Base-by-base conservation (phyloP, 2,797 vertebrate species). In the Poeciliopsis infans region DNA sequence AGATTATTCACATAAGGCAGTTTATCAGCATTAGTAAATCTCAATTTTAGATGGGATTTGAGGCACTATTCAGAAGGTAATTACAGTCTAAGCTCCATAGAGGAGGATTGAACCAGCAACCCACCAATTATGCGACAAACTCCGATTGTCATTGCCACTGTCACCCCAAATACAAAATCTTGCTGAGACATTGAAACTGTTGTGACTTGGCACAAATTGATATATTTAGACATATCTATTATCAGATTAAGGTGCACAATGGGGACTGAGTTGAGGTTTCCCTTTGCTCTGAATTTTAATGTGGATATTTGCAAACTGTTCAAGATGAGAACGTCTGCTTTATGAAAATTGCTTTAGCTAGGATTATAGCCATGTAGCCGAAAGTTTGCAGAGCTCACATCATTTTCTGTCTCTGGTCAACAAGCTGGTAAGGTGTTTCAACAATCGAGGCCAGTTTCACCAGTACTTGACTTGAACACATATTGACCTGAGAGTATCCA, bases 401-500 rank as follows among this genome's bases (percentile, higher is more conserved):
- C 66, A 72, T 77, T 83, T 71, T 49, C 51, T 76, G 73, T 64
- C 39, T 78, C 76, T 31, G 13, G 47, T 71, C 57, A 82, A 72
- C 78, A 49, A 74, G 33, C 61, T 47, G 74, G 61, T 6, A 15
- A 78, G 57, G 43, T 70, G 51, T 77, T 75, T 79, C 47, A 82
- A 77, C 57, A 77, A 83, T 80, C 76, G 77, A 66, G 73, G 74
- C 57, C 55, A 70, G 75, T 61, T 80, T 74, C 59, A 55, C 41
- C 25, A 31, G 78, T 47, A 79, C 61, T 81, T 76, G 45, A 82
- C 83, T 84, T 55, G 57, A 87, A 69, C 80, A 83, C 71, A 75
- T 84, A 91, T 91, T 88, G 89, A 94, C 78, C 23, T 46, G 43
- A 71, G 75, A 76, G 82, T 87, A 77, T 83, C 47, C 85, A 79